Evolutionary conservation across 2,888 invertebrate genomes (phyloP), one percentile per base, ranked within the genome.

Genomic region (Drosophila tripunctata): DNA sequence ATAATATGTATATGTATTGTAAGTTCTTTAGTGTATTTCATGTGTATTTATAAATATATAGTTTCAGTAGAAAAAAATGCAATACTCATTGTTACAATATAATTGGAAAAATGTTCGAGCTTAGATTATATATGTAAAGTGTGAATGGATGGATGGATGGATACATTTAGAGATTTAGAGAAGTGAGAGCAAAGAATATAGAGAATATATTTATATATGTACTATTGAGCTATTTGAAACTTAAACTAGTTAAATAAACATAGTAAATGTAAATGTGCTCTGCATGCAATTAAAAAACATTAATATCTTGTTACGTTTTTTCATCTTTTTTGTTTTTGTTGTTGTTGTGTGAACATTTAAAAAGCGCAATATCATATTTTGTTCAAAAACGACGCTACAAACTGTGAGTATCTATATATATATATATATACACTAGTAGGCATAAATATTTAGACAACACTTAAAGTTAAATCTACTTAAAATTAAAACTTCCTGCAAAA

Each of bases 21-120:
- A n/a, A 58, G 38, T 65, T 52, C 57, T 67, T 79, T 54, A 67
- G 30, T 73, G 60, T 61, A 52, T 70, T 64, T 60, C 47, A 44
- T n/a, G 57, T 27, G 27, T 27, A 56, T 30, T 50, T 41, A 55
- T 51, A 51, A 51, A 51, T 51, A 51, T 51, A 43, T 56, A 30
- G 21, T 65, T 57, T 55, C 38, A 54, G 36, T 60, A 27, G 58
- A 62, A 67, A 62, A 67, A 84, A 85, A 81, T 87, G 82, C 85
- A 81, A 75, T 84, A 84, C 75, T 85, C 61, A 65, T 74, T 19
- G 67, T 57, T 84, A 84, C 82, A 78, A 67, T 84, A 84, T 78
- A 78, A 67, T 85, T 76, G 72, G 87, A 82, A 67, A 65, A 50
- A 43, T 41, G 35, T 50, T 45, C n/a, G n/a, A n/a, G 27, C 22